A percentile compares a stretch with the other conserved stretches of the same genome.
Evolutionary conservation across 2,113 vertebrate species (phyloP).

Genomic region (Syrrhaptes paradoxus): DNA sequence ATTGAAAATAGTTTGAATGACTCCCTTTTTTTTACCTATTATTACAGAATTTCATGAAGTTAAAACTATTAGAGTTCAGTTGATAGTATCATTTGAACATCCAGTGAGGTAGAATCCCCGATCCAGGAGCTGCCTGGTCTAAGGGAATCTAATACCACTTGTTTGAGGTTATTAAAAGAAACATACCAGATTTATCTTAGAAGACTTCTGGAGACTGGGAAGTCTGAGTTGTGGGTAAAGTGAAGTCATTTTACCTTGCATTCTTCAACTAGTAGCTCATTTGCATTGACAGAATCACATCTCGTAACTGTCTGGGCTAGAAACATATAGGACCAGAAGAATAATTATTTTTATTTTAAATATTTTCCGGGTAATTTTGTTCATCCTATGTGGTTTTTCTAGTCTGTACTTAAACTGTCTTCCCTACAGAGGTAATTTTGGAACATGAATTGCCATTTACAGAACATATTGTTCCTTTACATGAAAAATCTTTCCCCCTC

Average conservation of each 20-base stretch:
- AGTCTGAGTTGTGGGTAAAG: background rate
- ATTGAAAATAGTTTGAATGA: background rate
- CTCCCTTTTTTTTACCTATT: background rate
- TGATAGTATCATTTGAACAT: background rate
- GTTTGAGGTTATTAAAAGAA: background rate
- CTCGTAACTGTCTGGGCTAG: background rate
- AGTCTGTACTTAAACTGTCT: background rate
- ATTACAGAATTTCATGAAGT: conserved; percentile 7
- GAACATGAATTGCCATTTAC: background rate
- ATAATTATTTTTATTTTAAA: background rate
- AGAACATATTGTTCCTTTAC: background rate
- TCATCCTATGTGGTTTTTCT: background rate
- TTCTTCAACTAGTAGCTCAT: background rate
- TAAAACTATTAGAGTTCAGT: background rate
- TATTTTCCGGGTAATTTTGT: background rate
- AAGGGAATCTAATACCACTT: background rate
- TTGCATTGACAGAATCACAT: background rate
- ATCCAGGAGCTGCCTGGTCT: background rate
- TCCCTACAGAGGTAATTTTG: background rate
- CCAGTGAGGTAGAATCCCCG: background rate
- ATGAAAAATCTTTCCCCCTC: background rate
- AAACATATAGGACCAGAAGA: background rate
- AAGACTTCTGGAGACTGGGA: background rate
- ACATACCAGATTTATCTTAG: background rate
- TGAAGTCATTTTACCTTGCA: background rate